Evolutionary conservation across 64 coral and sea anemone species (phyloP).

Genomic region (Hydrozoanthus tunicans): DNA sequence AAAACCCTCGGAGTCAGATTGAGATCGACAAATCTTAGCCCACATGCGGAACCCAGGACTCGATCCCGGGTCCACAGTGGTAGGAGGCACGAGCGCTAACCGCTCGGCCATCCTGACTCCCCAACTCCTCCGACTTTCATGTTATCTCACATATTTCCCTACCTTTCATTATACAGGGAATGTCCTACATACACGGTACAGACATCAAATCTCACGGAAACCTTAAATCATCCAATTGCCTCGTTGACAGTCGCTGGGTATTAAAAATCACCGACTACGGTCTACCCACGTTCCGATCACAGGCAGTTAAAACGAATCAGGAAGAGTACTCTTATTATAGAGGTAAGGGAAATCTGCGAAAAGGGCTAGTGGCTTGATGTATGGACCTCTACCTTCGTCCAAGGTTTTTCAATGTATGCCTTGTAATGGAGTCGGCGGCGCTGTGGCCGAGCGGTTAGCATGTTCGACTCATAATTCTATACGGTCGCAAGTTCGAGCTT

Average conservation of each 20-base stretch:
- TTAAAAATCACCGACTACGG: slow-evolving; percentile 97
- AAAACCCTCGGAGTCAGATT: too few species aligned
- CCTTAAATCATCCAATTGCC: slow-evolving; percentile 91
- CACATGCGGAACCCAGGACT: too few species aligned
- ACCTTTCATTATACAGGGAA: slow-evolving; percentile 64
- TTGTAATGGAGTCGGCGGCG: too few species aligned
- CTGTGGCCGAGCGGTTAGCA: too few species aligned
- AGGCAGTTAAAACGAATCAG: slow-evolving; percentile 60
- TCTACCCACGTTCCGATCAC: slow-evolving; percentile 73
- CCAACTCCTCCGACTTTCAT: background rate
- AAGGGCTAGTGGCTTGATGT: background rate
- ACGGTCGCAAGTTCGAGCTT: too few species aligned
- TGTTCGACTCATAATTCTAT: too few species aligned
- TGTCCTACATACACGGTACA: slow-evolving; percentile 87
- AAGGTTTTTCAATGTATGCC: background rate
- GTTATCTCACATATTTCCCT: background rate
- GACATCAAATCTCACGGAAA: slow-evolving; percentile 94
- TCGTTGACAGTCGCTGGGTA: slow-evolving; percentile 97
- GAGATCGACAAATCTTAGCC: too few species aligned
- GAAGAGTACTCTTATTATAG: slow-evolving; percentile 81
- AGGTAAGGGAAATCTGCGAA: slow-evolving; percentile 40
- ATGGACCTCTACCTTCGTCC: background rate
- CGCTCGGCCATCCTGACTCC: too few species aligned
- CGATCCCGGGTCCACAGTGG: too few species aligned
- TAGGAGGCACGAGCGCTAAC: too few species aligned